Evolutionary conservation across 2,113 vertebrate species (phyloP), one percentile per base, ranked within the genome.

Genomic region (Lepisosteus oculatus): DNA sequence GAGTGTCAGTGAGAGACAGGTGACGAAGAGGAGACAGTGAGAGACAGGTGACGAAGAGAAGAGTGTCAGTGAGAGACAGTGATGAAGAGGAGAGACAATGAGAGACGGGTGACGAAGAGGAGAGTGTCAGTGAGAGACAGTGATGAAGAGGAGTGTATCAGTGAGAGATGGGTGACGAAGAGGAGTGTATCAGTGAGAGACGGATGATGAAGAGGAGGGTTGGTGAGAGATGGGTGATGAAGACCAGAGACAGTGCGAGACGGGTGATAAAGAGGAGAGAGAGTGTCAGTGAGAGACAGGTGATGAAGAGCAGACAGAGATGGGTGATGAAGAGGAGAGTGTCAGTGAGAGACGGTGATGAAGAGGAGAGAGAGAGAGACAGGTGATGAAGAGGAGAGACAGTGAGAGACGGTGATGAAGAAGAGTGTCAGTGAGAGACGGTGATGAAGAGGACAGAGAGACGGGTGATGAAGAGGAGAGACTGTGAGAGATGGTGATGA

Each of bases 261-360:
- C 13, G 44, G 65, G 11, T 12, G 59, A 51, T 15, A 63, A 43
- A 71, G 15, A 47, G 57, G 72, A 81, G 68, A 3, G 74, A 77
- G 76, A 78, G 65, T 80, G 69, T 5, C 43, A 55, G 44, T 43
- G 57, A 5, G 75, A 12, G 70, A 67, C 5, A 43, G 43, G 41
- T 17, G n/a, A 45, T 3, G 42, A 9, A 67, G 12, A 15, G 41
- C 68, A 72, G 74, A 54, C 29, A 42, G 47, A 13, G n/a, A 13
- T 7, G 47, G 13, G n/a, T n/a, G 2, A 6, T 56, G 61, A 44
- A 55, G 41, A 65, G 15, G n/a, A 13, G 44, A 55, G 73, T 69
- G 75, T 74, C 65, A 75, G 55, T 57, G 79, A 79, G 73, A 51
- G 71, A 13, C 78, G 56, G 78, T 55, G 67, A 73, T 63, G 74